A percentile compares a stretch with the other conserved stretches of the same genome.
Conservation (phyloP, 1,140 invertebrate genomes). For the Theocolax elegans region DNA sequence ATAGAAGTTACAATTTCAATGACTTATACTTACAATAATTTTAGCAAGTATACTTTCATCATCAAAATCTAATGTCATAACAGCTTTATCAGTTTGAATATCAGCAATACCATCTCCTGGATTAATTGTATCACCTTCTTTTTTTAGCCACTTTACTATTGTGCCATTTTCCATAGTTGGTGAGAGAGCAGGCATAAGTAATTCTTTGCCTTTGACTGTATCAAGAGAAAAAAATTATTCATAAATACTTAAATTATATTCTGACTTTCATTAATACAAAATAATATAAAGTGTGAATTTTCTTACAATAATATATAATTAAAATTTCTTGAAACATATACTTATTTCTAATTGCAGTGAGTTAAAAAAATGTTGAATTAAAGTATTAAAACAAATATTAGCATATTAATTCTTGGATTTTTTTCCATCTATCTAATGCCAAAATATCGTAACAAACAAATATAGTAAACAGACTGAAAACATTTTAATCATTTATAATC, state of each 20-base stretch:
- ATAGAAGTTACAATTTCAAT: background rate
- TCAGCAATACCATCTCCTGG: slow-evolving; percentile 92
- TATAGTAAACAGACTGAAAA: no score
- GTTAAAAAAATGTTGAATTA: no score
- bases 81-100: slow-evolving; percentile 99
- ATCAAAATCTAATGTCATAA: slow-evolving; percentile 98
- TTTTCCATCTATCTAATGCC: no score
- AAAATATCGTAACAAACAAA: no score
- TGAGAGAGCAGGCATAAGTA: slow-evolving; percentile 88
- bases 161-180: slow-evolving; percentile 99
- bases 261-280: background rate
- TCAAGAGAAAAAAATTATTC: slow-evolving; percentile 2
- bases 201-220: slow-evolving; percentile 60
- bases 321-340: no score
- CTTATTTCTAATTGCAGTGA: no score
- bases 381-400: no score
- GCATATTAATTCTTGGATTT: no score
- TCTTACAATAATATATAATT: no score
- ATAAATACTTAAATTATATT: background rate
- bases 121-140: slow-evolving; percentile 86
- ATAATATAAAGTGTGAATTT: no score
- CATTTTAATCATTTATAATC: no score
- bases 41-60: slow-evolving; percentile 97
- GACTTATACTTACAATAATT: slow-evolving; percentile 70
- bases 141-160: slow-evolving; percentile 97